Percentiles rank a stretch among this genome's conserved stretches.
Evolutionary conservation across 2,113 vertebrate species (phyloP).

Genomic region (Perca flavescens): DNA sequence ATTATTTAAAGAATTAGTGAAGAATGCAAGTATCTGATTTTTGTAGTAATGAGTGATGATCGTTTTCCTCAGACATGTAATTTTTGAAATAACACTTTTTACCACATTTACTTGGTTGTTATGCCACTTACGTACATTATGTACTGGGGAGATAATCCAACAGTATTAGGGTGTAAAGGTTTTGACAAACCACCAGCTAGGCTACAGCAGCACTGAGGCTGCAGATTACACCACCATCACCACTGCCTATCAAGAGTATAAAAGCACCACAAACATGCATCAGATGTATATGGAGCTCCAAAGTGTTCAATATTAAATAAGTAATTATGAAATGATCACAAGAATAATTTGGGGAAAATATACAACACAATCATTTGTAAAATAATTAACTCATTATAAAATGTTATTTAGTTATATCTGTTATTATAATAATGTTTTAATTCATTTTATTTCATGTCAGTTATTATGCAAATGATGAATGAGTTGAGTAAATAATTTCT

Average conservation of each 20-base stretch:
- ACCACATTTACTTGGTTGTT: not conserved
- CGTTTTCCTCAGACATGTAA: too few species aligned
- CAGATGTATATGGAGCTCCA: not conserved
- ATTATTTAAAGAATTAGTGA: not conserved
- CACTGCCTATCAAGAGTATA: not conserved
- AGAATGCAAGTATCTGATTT: not conserved
- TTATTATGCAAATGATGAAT: slow-evolving; percentile 1
- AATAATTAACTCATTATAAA: too few species aligned
- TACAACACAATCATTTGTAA: not conserved
- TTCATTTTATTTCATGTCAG: too few species aligned
- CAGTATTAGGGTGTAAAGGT: not conserved
- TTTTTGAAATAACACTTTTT: not conserved
- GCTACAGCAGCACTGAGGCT: slow-evolving; percentile 21
- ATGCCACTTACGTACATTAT: not conserved
- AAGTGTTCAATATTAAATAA: slow-evolving; percentile 2
- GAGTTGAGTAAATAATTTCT: not conserved
- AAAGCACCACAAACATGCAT: slow-evolving; percentile 48
- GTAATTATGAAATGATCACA: not conserved
- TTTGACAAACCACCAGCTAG: slow-evolving; percentile 23
- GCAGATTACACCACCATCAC: slow-evolving; percentile 26
- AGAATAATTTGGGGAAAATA: not conserved
- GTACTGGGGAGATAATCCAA: slow-evolving; percentile 1
- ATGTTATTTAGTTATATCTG: too few species aligned
- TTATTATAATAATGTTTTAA: too few species aligned
- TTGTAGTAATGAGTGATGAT: too few species aligned